Conservation (phyloP, 2,113 vertebrate species). For the Mandrillus leucophaeus region DNA sequence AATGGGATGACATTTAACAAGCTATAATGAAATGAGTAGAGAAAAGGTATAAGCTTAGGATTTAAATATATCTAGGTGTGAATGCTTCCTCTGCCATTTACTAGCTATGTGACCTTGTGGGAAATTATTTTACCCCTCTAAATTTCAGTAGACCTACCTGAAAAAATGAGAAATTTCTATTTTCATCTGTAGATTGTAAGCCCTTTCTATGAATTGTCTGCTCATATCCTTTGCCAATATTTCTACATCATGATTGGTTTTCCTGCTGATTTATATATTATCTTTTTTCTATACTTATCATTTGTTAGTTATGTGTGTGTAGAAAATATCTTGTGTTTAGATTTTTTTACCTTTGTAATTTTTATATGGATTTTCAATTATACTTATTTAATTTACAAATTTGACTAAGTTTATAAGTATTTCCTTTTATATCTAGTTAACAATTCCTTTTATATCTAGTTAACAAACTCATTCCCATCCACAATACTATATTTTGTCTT, state of each 20-base stretch:
- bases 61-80: not conserved
- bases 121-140: not conserved
- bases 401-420: not conserved
- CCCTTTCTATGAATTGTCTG: not conserved
- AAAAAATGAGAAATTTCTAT: not conserved
- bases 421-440: too few species aligned
- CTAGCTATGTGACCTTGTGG: not conserved
- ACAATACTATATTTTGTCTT: not conserved
- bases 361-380: not conserved
- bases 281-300: not conserved
- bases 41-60: not conserved
- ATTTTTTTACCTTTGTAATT: not conserved
- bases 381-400: not conserved
- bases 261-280: not conserved
- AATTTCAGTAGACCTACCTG: not conserved
- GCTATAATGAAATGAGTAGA: not conserved
- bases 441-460: not conserved
- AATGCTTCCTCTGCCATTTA: not conserved
- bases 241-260: not conserved
- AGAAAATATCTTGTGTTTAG: not conserved
- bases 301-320: not conserved
- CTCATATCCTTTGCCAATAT: not conserved
- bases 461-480: not conserved
- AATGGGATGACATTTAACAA: not conserved
- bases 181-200: not conserved